Evolutionary conservation across 1,140 invertebrate genomes (phyloP), one percentile per base, ranked within the genome.

Genomic region (Hyposmocoma kahamanoa): DNA sequence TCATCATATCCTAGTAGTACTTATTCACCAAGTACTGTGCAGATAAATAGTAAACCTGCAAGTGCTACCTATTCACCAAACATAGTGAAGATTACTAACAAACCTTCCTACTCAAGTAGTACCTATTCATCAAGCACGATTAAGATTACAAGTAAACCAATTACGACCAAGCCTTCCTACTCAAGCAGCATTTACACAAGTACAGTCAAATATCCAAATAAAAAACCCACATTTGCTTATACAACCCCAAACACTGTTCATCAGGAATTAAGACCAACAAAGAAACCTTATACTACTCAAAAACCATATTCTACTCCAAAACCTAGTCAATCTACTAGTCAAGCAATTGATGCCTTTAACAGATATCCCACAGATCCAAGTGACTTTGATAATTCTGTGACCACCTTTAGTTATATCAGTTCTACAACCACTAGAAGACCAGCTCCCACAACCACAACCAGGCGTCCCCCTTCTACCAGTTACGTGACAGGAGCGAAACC

Each of bases 401-500:
- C 81, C n/a, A 85, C 82, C 1, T 83, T 85, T 26, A 82, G 69
- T 46, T 85, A 85, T 21, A 74, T 85, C 6, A 85, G 76, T 60
- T 80, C 79, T 13, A 73, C 70, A 8, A 83, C 78, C 18, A 77
- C 72, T 1, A 32, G 62, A 10, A 74, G 56, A 52, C 65, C 75
- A 0, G 28, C 39, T 17, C 32, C 28, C 9, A 76, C 61, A 5
- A 53, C 72, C 15, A 75, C 69, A 0, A 71, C 64, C 30, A 63
- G 62, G 63, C 69, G 78, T 59, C 88, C 88, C 11, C 86, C 88
- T 9, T 87, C 89, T n/a, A 90, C 89, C 0, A 90, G 89, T 50
- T 90, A 91, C 42, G 78, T 90, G 0, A 89, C 88, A 1, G 87
- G 84, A 47, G 80, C 88, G 0, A 87, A 84, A 9, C 86, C 85